Evolutionary conservation across 2,888 invertebrate species (phyloP).

Genomic region (Hypercompe scribonia): DNA sequence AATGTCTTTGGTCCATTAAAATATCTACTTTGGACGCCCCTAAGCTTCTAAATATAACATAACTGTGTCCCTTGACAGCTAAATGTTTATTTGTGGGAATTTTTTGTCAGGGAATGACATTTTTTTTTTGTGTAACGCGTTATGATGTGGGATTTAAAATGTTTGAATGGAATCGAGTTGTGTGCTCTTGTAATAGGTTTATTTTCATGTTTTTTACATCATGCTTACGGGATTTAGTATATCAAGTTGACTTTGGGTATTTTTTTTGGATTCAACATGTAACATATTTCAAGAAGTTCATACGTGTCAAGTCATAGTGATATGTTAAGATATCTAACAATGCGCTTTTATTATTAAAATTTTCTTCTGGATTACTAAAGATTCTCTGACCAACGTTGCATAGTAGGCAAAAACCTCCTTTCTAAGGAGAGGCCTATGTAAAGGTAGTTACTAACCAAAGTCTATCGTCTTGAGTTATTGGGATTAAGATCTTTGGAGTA

Average conservation of each 20-base stretch:
- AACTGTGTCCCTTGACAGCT: conserved; percentile 67
- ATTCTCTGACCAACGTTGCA: too few relatives aligned
- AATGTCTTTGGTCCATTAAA: conserved; percentile 77
- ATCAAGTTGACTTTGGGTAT: conserved; percentile 39
- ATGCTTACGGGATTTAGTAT: conserved; percentile 40
- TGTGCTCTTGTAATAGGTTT: conserved; percentile 41
- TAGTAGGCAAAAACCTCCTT: background rate
- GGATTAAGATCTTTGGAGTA: background rate
- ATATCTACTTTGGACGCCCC: conserved; percentile 70
- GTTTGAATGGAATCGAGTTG: conserved; percentile 34
- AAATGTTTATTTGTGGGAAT: conserved; percentile 77
- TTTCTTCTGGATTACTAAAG: too few relatives aligned
- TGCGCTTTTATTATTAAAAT: background rate
- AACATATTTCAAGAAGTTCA: conserved; percentile 21
- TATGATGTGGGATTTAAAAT: conserved; percentile 50
- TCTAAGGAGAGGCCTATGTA: background rate
- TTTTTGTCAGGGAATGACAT: conserved; percentile 59
- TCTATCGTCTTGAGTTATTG: too few relatives aligned
- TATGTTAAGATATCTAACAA: background rate
- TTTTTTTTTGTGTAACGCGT: conserved; percentile 51
- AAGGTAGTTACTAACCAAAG: too few relatives aligned
- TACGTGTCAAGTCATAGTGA: background rate
- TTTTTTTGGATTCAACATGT: conserved; percentile 22
- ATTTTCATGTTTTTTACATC: conserved; percentile 40
- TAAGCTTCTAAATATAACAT: conserved; percentile 74